Percentiles rank a stretch among this genome's conserved stretches.
Conservation (phyloP, 2,113 vertebrate genomes). For the Typhlomys cinereus region DNA sequence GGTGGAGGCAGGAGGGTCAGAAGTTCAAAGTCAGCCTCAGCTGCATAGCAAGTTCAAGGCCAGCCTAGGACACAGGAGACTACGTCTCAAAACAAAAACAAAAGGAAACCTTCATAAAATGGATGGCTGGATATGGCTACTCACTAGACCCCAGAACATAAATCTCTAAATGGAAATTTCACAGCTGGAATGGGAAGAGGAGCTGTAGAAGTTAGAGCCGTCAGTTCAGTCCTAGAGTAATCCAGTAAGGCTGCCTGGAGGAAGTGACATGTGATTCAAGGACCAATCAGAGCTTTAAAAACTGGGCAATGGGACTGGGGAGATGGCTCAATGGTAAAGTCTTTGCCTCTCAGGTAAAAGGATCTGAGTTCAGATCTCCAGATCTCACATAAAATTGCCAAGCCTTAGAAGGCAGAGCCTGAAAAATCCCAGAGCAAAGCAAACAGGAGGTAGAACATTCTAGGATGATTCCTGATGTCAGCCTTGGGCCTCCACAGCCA, state of each 20-base stretch:
- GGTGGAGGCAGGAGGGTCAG: not conserved
- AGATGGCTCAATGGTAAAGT: not conserved
- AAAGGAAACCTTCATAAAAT: not conserved
- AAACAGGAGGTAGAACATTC: not conserved
- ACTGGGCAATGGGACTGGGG: not conserved
- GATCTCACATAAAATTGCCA: not conserved
- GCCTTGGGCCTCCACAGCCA: no score
- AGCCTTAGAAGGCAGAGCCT: not conserved
- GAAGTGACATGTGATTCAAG: not conserved
- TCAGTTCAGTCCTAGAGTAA: not conserved
- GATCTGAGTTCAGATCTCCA: no score
- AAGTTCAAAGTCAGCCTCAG: not conserved
- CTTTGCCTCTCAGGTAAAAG: no score
- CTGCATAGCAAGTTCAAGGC: not conserved
- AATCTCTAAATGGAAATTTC: not conserved
- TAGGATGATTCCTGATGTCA: no score
- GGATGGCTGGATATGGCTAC: not conserved
- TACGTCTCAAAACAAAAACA: not conserved
- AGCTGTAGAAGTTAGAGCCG: not conserved
- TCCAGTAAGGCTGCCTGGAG: not conserved
- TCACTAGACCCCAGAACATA: not conserved
- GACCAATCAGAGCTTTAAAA: not conserved
- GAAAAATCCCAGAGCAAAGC: not conserved
- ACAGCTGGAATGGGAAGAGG: not conserved
- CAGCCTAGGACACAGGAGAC: not conserved